Base-by-base conservation (phyloP, 2,113 vertebrate genomes). In the Lipophrys pholis region DNA sequence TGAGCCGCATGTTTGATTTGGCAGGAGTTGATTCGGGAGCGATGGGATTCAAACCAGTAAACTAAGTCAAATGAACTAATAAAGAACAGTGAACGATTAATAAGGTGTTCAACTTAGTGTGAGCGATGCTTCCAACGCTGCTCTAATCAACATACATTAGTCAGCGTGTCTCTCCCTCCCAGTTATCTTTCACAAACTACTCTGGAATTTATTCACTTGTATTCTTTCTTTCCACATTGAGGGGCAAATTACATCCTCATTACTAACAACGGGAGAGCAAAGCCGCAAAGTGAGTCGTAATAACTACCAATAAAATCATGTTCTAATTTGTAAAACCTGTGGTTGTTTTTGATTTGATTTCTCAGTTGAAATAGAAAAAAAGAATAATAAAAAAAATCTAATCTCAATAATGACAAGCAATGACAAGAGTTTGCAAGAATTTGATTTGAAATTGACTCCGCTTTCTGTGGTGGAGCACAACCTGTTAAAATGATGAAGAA, bases 261-360 rank as follows among this genome's bases (percentile, higher is more conserved):
- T 49, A 69, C 60, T n/a, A 51, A 71, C 62, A 80, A 72, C 72
- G 62, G 68, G 55, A 78, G 66, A 63, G 30, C 64, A 71, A 17
- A 78, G 39, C 16, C 59, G 49, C 48, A 58, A 45, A 54, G 63
- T 46, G 54, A 79, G 52, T 73, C 49, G 52, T 6, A 70, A 58
- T 64, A 78, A 76, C 67, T 67, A 46, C 53, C 57, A 65, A 40
- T 61, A 62, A 70, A 84, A 76, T 68, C 48, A 53, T 67, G 48
- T 65, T 60, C 39, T 69, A 73, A 78, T 84, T 75, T 84, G 35
- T 72, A 63, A 77, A 74, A 81, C 51, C 58, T 67, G 60, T 16
- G 43, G 68, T 69, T 59, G 40, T 53, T 69, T 82, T 87, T 67
- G n/a, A 68, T 78, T 77, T 73, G 11, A 82, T 77, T 83, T 76